phyloP scores from a whole-genome alignment of 2,888 invertebrate species.

The Julus scanicus region DNA sequence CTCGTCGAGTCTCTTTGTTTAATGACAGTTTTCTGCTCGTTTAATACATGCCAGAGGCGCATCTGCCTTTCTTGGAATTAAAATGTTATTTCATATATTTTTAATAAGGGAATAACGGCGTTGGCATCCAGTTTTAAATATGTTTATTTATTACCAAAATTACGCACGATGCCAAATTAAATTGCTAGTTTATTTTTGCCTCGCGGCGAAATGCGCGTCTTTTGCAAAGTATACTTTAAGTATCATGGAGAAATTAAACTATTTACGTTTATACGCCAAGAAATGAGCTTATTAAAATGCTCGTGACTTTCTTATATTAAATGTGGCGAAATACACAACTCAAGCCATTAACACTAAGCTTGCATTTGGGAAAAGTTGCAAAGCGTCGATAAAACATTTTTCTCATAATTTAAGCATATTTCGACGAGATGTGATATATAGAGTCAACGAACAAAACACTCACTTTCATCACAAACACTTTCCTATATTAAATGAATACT shows the following conservation, averaged over 20 bases:
- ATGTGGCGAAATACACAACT: conserved; percentile 12
- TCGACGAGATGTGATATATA: neutral
- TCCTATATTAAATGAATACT: too few relatives aligned
- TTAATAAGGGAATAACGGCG: conserved; percentile 16
- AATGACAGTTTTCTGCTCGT: conserved; percentile 35
- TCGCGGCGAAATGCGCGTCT: neutral
- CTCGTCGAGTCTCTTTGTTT: conserved; percentile 15
- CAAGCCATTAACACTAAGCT: conserved; percentile 10
- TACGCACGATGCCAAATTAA: conserved; percentile 20
- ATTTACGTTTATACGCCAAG: conserved; percentile 16
- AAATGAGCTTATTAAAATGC: conserved; percentile 28
- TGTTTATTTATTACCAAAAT: conserved; percentile 32
- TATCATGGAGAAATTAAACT: conserved; percentile 12
- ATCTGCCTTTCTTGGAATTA: conserved; percentile 11
- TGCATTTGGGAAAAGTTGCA: neutral
- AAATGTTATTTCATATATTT: conserved; percentile 35
- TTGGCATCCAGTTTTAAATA: conserved; percentile 15
- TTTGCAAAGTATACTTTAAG: neutral
- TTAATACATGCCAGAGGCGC: conserved; percentile 24
- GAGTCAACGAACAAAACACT: too few relatives aligned
- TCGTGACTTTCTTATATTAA: neutral
- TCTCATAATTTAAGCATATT: neutral
- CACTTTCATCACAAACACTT: too few relatives aligned
- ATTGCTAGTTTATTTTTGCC: conserved; percentile 12
- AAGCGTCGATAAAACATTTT: conserved; percentile 15